Evolutionary conservation across 2,888 invertebrate species (phyloP), one percentile per base, ranked within the genome.

Genomic region (Nomada goodeniana): DNA sequence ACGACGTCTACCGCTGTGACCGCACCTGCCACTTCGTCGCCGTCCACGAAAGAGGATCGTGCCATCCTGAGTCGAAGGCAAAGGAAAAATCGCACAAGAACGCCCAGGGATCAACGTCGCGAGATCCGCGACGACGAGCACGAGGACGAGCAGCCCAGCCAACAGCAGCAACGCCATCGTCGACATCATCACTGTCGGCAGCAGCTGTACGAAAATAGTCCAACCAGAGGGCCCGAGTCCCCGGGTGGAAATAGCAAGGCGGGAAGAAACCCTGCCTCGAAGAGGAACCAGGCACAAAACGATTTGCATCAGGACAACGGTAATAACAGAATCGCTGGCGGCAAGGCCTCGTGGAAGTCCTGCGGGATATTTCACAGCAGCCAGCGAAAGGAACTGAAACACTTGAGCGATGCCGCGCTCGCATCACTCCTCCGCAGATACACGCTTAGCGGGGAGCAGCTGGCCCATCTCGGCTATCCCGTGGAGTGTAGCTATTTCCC

Each of bases 401-500:
- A 83, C 15, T 87, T 95, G 50, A 91, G 92, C 9, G 95, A 96
- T 88, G 94, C 93, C 26, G 95, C 95, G 83, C 91, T 97, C 88
- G 95, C 94, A 61, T 93, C 94, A 67, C 94, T 95, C 60, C 93
- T 97, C 65, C 95, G 95, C 1, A 95, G 95, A 75, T 96, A 97
- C 93, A 91, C 96, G 26, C 94, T 97, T 67, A 95, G 95, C 36
- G 94, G 94, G 10, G 95, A 96, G 86, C 95, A 96, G 80, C 94
- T 97, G 93, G 94, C 96, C 86, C 95, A 95, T 15, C 94, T 96
- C 84, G 97, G 97, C 1, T 97, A 96, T 90, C 97, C 98, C 0
- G 94, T 97, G 10, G 96, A 96, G 89, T 95, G 96, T 83, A 95
- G 95, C 67, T 92, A 95, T 13, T 94, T 95, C 85, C 96, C 96